Percentiles rank a stretch among this genome's conserved stretches.
phyloP scores from a whole-genome alignment of 1,140 invertebrate genomes.

The Drosophila lacteicornis region DNA sequence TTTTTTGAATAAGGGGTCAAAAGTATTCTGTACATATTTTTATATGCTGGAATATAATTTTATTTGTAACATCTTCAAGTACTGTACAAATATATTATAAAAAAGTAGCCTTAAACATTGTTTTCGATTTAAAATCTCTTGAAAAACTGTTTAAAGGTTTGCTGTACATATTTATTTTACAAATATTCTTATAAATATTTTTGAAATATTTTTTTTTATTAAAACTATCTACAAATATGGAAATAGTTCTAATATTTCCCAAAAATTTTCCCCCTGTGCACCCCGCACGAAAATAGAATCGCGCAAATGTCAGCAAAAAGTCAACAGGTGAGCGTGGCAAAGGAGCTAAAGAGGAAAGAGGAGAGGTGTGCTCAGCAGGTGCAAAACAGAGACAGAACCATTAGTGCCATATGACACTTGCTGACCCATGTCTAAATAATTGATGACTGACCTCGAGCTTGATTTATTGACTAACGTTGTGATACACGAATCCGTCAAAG shows the following conservation, averaged over 20 bases:
- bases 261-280: neutral
- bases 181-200: too few relatives aligned
- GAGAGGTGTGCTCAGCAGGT: neutral
- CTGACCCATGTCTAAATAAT: constrained; percentile 70
- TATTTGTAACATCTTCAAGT: too few relatives aligned
- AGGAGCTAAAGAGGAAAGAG: neutral
- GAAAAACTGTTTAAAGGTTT: too few relatives aligned
- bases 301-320: constrained; percentile 42
- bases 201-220: too few relatives aligned
- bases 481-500: constrained; percentile 7
- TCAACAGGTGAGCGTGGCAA: constrained; percentile 43
- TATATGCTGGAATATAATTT: too few relatives aligned
- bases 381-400: constrained; percentile 18
- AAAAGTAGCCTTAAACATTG: too few relatives aligned
- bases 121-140: too few relatives aligned
- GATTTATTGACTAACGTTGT: constrained; percentile 73
- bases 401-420: constrained; percentile 52
- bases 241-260: too few relatives aligned
- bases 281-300: constrained; percentile 22
- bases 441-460: constrained; percentile 73
- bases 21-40: too few relatives aligned
- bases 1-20: rapidly evolving
- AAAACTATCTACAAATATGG: neutral
- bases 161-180: too few relatives aligned
- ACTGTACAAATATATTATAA: too few relatives aligned